These are phyloP conservation scores for Aegotheles bennettii DNA, from an alignment of 2,113 vertebrate species.

Conservation along the genomic window DNA sequence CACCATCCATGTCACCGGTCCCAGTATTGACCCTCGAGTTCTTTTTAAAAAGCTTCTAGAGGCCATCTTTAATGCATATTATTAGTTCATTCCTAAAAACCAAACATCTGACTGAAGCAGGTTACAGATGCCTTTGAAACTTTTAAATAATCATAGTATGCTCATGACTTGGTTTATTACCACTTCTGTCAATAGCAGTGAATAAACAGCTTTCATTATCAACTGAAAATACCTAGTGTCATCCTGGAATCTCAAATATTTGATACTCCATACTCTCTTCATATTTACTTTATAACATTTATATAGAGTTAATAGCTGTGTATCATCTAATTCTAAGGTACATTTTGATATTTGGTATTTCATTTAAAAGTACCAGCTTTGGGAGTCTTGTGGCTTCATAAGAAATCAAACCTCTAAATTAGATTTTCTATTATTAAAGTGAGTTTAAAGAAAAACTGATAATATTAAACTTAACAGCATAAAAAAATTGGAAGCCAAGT, in stretches of 20 bases:
- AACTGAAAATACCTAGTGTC: conserved; percentile 14
- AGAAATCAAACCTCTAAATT: not conserved
- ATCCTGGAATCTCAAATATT: not conserved
- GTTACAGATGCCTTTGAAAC: not conserved
- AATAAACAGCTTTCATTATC: conserved; percentile 33
- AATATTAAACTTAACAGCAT: not conserved
- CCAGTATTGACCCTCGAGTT: too few species aligned
- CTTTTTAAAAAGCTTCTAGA: not conserved
- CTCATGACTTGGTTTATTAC: not conserved
- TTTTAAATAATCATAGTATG: not conserved
- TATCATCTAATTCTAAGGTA: not conserved
- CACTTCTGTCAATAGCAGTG: not conserved
- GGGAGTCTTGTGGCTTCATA: not conserved
- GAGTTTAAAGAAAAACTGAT: not conserved
- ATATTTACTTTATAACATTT: not conserved
- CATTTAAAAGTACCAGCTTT: not conserved
- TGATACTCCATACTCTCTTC: not conserved
- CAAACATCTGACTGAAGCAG: not conserved
- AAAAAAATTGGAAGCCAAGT: not conserved
- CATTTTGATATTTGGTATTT: not conserved
- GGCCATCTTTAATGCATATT: not conserved
- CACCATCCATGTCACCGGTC: too few species aligned
- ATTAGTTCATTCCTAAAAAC: not conserved
- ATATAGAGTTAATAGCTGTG: not conserved
- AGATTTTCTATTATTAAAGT: not conserved